A percentile compares a stretch with the other conserved stretches of the same genome.
phyloP scores from a whole-genome alignment of 1,140 invertebrate species.

The Belonocnema kinseyi region DNA sequence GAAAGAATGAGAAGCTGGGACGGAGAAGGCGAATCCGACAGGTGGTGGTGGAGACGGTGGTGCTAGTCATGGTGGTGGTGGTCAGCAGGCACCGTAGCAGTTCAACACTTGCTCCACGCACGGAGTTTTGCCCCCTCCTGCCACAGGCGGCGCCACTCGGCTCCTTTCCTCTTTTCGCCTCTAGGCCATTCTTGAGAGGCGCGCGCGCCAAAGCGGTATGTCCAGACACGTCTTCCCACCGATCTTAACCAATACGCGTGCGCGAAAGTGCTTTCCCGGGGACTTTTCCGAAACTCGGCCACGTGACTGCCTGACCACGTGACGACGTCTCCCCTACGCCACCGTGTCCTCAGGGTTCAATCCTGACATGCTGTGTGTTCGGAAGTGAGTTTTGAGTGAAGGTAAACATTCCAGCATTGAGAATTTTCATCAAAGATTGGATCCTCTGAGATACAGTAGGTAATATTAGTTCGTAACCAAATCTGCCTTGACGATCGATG shows the following conservation, averaged over 20 bases:
- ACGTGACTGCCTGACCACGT: conserved; percentile 59
- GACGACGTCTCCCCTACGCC: conserved; percentile 36
- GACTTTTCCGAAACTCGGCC: conserved; percentile 59
- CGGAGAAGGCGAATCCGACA: conserved; percentile 35
- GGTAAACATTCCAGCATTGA: not conserved
- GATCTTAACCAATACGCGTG: conserved; percentile 62
- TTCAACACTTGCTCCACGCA: conserved; percentile 67
- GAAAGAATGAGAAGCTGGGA: conserved; percentile 31
- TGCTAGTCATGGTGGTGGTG: conserved; percentile 43
- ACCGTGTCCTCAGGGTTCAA: not conserved
- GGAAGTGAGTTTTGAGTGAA: conserved; percentile 30
- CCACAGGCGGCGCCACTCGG: conserved; percentile 73
- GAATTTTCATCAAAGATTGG: not conserved
- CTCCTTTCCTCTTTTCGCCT: conserved; percentile 75
- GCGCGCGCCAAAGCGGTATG: conserved; percentile 72
- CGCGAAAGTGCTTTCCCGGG: conserved; percentile 52
- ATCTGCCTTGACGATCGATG: too few species aligned
- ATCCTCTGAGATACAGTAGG: not conserved
- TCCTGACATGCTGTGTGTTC: not conserved
- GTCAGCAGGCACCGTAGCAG: conserved; percentile 50
- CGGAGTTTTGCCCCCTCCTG: conserved; percentile 69
- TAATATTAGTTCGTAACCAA: not conserved
- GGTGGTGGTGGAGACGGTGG: conserved; percentile 44
- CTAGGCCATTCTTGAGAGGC: conserved; percentile 75
- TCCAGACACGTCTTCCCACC: conserved; percentile 51